These are phyloP conservation scores for Nomada hirtipes DNA, from an alignment of 2,888 invertebrate genomes.

Conservation along the genomic window DNA sequence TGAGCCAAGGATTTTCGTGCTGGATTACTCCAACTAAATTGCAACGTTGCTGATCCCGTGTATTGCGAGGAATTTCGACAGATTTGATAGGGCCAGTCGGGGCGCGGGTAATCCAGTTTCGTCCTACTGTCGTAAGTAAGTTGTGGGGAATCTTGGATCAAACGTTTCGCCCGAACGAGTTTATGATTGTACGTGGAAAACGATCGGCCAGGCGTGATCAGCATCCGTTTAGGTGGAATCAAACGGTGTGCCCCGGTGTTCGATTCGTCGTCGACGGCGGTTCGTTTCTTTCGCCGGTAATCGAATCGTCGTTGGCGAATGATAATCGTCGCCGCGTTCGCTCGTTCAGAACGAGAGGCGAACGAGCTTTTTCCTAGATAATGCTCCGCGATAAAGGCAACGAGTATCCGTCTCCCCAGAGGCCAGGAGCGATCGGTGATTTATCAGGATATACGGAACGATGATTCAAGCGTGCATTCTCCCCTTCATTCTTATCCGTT, in stretches of 20 bases:
- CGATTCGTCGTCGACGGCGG: background rate
- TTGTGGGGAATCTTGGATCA: constrained; percentile 16
- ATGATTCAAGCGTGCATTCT: constrained; percentile 43
- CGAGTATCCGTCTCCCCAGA: constrained; percentile 30
- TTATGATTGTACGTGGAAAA: background rate
- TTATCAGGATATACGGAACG: constrained; percentile 66
- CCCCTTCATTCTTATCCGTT: constrained; percentile 43
- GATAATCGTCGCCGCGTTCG: constrained; percentile 44
- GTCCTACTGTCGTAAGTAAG: background rate
- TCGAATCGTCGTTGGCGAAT: constrained; percentile 39
- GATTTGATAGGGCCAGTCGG: background rate
- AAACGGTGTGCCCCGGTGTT: background rate
- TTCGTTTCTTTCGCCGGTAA: constrained; percentile 27
- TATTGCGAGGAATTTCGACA: constrained; percentile 20
- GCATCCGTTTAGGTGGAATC: background rate
- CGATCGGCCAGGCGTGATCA: background rate
- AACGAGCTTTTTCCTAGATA: constrained; percentile 52
- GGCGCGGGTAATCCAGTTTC: constrained; percentile 22
- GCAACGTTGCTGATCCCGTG: constrained; percentile 38
- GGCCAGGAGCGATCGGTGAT: constrained; percentile 59
- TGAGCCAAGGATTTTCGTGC: background rate
- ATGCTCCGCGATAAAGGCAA: constrained; percentile 65
- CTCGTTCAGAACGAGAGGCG: constrained; percentile 18
- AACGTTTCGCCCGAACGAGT: constrained; percentile 14
- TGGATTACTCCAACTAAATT: constrained; percentile 33